Evolutionary conservation across 1,140 invertebrate genomes (phyloP).

Genomic region (Bombus fervidus): DNA sequence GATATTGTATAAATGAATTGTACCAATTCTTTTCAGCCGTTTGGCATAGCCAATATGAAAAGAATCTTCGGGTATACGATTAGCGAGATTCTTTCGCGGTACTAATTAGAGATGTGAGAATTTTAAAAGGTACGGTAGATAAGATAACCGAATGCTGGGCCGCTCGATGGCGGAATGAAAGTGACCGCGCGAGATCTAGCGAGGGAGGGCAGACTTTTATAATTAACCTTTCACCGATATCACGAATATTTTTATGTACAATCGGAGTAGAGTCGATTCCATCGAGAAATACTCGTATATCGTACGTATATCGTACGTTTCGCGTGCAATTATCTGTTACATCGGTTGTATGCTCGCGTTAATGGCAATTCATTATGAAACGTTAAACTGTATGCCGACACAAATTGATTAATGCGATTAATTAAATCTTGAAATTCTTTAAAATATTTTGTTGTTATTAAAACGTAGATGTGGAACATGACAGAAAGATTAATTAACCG

Average conservation of each 20-base stretch:
- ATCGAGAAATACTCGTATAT: not conserved
- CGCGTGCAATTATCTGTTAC: not conserved
- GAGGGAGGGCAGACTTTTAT: not conserved
- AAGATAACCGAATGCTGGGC: not conserved
- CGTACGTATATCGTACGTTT: not conserved
- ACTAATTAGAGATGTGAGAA: not conserved
- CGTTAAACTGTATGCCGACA: not conserved
- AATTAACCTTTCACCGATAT: not conserved
- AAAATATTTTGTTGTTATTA: not conserved
- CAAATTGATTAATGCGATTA: too few relatives aligned
- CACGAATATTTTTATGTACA: not conserved
- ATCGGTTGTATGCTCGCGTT: not conserved
- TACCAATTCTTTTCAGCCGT: not conserved
- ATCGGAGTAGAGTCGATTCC: too few relatives aligned
- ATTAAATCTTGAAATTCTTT: not conserved
- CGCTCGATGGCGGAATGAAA: not conserved
- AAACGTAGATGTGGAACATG: not conserved
- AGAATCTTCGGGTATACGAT: not conserved
- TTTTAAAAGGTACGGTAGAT: not conserved
- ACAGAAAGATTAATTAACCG: not conserved
- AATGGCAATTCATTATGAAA: not conserved
- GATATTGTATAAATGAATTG: not conserved
- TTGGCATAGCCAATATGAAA: too few relatives aligned
- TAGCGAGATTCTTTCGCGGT: not conserved
- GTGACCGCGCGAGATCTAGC: not conserved